Base-by-base conservation (phyloP, 2,113 vertebrate species). In the Tetrao urogallus region DNA sequence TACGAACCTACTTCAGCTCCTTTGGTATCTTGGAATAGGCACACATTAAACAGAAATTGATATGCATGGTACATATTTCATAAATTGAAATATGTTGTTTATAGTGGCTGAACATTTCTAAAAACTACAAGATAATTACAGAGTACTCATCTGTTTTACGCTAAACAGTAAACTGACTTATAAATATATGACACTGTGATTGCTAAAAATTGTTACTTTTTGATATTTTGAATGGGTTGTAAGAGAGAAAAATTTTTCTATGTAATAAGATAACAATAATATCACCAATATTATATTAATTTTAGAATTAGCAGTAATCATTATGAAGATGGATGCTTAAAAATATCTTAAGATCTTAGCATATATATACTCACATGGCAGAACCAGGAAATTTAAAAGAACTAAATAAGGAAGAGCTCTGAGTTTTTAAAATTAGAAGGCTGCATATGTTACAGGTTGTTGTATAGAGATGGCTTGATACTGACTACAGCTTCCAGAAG, bases 11-110 rank as follows among this genome's bases (percentile, higher is more conserved):
- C 79, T 88, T 91, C 95, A 96, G 57, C 91, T 98, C 92, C 69
- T 86, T 82, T 61, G 92, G 98, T 98, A 97, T 97, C 98, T 96
- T 96, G 95, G 97, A 97, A 96, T 97, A 97, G 94, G 97, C 98
- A 98, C 97, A 97, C 70, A 64, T 96, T 72, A 87, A 94, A 75
- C 64, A 77, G 88, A 88, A 92, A 95, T 67, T 93, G 85, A 92
- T 73, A 97, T 96, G 74, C 73, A 67, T 40, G 2, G 34, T 85
- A 81, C 20, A 8, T 86, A 60, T 79, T 79, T 76, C 38, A 28
- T 80, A 87, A 96, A 96, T 70, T 73, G 52, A 93, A 96, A 89
- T 81, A 63, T 1, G 1, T 82, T 34, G 10, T 73, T 85, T 82
- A 73, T 69, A 76, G 81, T 58, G 54, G n/a, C 30, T 69, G 65